Conservation (phyloP, 2,888 invertebrate species). For the Drosophila paranaensis region DNA sequence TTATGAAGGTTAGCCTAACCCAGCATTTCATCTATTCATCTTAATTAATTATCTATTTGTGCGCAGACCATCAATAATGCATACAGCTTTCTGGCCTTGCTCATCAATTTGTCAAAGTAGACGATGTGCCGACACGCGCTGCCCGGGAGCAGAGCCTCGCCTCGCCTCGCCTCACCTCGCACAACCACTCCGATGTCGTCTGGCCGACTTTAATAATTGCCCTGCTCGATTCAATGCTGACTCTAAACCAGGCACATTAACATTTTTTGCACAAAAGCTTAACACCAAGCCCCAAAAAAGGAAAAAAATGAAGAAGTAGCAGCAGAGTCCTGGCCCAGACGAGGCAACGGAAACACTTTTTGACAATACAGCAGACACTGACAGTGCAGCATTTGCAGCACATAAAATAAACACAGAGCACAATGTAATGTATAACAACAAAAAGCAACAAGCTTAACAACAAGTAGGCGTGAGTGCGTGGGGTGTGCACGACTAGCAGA, state of each 20-base stretch:
- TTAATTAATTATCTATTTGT: slow-evolving; percentile 17
- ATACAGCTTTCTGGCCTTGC: slow-evolving; percentile 79
- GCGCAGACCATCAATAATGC: slow-evolving; percentile 75
- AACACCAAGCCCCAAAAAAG: slow-evolving; percentile 5
- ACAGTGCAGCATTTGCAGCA: slow-evolving; percentile 48
- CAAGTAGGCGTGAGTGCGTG: neutral
- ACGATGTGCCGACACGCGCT: neutral
- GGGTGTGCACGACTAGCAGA: neutral
- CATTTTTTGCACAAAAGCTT: neutral
- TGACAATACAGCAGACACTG: slow-evolving; percentile 14
- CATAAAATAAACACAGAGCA: slow-evolving; percentile 56
- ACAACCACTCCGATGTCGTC: neutral
- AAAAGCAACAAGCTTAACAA: slow-evolving; percentile 35
- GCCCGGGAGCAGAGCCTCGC: no score
- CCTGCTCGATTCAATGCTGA: neutral
- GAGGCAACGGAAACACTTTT: slow-evolving; percentile 8
- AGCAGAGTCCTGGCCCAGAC: slow-evolving; percentile 44
- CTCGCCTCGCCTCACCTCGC: neutral
- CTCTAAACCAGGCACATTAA: neutral
- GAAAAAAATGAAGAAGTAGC: neutral
- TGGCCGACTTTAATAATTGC: neutral
- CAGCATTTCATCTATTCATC: neutral
- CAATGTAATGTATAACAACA: slow-evolving; percentile 47
- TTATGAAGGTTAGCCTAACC: slow-evolving; percentile 70
- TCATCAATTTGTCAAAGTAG: slow-evolving; percentile 74